Percentiles rank a stretch among this genome's conserved stretches.
phyloP scores from a whole-genome alignment of 2,113 vertebrate genomes.

The Macaca mulatta region DNA sequence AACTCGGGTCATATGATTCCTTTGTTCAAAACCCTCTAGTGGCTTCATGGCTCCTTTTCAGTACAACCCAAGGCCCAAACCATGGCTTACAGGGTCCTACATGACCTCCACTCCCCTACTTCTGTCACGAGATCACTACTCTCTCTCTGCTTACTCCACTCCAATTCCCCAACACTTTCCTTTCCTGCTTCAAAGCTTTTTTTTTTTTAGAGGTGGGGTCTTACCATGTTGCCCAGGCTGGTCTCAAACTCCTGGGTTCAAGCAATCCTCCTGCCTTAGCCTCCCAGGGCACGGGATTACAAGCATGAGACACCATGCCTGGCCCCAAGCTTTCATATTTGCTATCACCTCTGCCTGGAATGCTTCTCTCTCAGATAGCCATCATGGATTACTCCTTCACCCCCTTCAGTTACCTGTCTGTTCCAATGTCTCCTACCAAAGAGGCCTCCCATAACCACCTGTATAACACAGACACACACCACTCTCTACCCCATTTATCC shows the following conservation, averaged over 20 bases:
- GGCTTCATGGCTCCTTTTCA: background rate
- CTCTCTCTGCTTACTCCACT: background rate
- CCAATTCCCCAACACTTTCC: background rate
- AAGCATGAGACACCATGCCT: no score
- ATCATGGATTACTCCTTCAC: background rate
- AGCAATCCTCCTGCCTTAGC: no score
- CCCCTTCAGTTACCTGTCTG: background rate
- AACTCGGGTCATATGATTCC: background rate
- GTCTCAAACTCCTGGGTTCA: no score
- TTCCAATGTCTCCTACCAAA: background rate
- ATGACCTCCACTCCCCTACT: background rate
- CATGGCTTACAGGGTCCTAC: background rate
- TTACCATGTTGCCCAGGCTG: no score
- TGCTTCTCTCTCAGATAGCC: background rate
- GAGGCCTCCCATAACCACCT: background rate
- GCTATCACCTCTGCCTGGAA: background rate
- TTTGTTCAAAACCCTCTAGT: constrained; percentile 30
- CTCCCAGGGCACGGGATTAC: no score
- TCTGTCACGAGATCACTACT: background rate
- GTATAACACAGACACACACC: background rate
- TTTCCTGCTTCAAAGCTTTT: background rate
- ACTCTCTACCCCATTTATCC: background rate
- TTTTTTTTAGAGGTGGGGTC: no score
- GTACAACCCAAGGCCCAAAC: background rate
- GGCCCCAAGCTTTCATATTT: background rate